Evolutionary conservation across 2,113 vertebrate genomes (phyloP), one percentile per base, ranked within the genome.

Genomic region (Onychostruthus taczanowskii): DNA sequence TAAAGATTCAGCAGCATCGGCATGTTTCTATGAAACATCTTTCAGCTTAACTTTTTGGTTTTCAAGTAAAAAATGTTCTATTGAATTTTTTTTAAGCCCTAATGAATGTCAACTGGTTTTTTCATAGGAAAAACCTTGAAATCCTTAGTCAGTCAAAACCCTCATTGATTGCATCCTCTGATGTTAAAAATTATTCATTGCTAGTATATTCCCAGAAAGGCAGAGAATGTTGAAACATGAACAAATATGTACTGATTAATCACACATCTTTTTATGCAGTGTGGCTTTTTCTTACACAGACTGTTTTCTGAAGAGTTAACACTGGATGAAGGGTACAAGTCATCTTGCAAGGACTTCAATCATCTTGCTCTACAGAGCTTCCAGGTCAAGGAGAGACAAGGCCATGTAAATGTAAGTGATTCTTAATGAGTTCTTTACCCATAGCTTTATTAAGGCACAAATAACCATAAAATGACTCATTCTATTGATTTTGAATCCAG

Each of bases 91-190:
- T 85, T 85, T 4, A 67, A 79, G 22, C 47, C 30, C 39, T 94
- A 95, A 93, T 70, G 79, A 95, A 95, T 83, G 68, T 86, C 79
- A 96, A 86, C 64, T 74, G 58, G 6, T 6, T 74, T 94, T 80
- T 97, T 93, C 63, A 93, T 27, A 86, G 50, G 17, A 39, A 93
- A 95, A 97, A 58, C 30, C 63, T 83, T 88, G 87, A 95, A 95
- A 77, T 80, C 84, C 94, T 95, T 95, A 95, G 84, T 95, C 93
- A 95, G 93, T 90, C 75, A 95, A 94, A 95, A 94, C 24, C 20
- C 10, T 78, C 64, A 96, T 88, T 86, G 94, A 95, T 90, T 90
- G 59, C 50, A 88, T 53, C 55, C 75, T 96, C 93, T 95, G 93
- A 96, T 94, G 82, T 92, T 92, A 74, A 86, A 96, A 95, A 92